A percentile compares a stretch with the other conserved stretches of the same genome.
Evolutionary conservation across 1,140 invertebrate species (phyloP).

Genomic region (Bombus consobrinus): DNA sequence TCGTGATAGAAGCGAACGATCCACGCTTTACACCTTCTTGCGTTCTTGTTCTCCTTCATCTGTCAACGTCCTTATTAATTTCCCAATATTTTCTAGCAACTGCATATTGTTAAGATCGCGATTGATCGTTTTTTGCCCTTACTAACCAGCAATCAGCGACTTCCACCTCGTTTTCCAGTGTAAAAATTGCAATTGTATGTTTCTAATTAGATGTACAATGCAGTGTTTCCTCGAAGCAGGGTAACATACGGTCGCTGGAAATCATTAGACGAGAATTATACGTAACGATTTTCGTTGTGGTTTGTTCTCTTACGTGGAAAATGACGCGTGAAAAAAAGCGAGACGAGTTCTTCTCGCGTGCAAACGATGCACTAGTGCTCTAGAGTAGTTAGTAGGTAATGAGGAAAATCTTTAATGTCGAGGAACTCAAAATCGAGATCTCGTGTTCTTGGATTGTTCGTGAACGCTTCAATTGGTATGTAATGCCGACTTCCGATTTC

Average conservation of each 20-base stretch:
- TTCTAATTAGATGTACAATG: not conserved
- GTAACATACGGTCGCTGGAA: not conserved
- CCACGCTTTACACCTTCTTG: conserved; percentile 18
- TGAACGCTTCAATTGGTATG: not conserved
- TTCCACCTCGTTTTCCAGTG: not conserved
- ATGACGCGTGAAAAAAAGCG: not conserved
- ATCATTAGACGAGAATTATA: not conserved
- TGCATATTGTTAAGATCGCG: too few relatives aligned
- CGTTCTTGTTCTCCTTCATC: not conserved
- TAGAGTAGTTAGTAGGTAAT: not conserved
- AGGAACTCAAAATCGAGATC: not conserved
- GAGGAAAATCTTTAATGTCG: not conserved
- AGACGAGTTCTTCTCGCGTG: not conserved
- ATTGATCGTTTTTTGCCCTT: not conserved
- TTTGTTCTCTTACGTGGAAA: not conserved
- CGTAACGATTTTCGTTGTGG: not conserved
- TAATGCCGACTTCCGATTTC: not conserved
- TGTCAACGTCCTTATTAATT: conserved; percentile 5
- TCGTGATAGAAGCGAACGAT: conserved; percentile 18
- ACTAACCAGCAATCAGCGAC: not conserved
- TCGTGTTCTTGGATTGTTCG: not conserved
- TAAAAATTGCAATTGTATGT: not conserved
- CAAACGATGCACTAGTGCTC: not conserved
- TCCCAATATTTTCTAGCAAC: not conserved
- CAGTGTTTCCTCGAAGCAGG: not conserved